A percentile compares a stretch with the other conserved stretches of the same genome.
Conservation (phyloP, 2,113 vertebrate genomes). For the Gadus macrocephalus region DNA sequence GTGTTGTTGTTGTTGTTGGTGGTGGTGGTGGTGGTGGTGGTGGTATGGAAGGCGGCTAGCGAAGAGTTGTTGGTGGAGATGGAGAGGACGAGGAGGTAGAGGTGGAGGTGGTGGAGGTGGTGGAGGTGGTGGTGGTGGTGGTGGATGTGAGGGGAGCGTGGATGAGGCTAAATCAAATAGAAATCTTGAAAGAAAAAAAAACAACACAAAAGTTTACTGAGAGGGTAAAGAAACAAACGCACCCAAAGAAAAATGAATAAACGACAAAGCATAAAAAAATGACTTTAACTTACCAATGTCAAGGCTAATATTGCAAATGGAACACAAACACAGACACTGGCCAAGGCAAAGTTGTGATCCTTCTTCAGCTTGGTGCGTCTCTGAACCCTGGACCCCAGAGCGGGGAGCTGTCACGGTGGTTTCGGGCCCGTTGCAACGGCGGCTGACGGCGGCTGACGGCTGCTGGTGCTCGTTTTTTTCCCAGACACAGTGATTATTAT, state of each 20-base stretch:
- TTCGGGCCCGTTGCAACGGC: too few species aligned
- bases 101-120: too few species aligned
- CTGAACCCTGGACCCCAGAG: too few species aligned
- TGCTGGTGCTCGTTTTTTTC: neutral
- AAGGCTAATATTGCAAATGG: too few species aligned
- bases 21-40: too few species aligned
- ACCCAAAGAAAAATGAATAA: conserved; percentile 12
- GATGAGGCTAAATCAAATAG: conserved; percentile 35
- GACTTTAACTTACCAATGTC: too few species aligned
- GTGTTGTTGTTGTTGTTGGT: too few species aligned
- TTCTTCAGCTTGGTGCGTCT: too few species aligned
- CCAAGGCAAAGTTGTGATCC: too few species aligned
- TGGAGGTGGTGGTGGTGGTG: neutral
- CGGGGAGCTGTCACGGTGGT: neutral
- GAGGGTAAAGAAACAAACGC: conserved; percentile 1
- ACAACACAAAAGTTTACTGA: conserved; percentile 10
- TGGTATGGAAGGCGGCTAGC: neutral
- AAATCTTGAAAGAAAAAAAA: conserved; percentile 19
- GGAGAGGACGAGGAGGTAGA: too few species aligned
- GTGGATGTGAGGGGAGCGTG: conserved; percentile 5
- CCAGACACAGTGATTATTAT: conserved; percentile 36
- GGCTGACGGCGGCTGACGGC: too few species aligned
- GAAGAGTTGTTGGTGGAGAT: neutral
- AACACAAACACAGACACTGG: too few species aligned
- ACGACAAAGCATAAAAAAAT: conserved; percentile 22